phyloP scores from a whole-genome alignment of 2,888 invertebrate genomes.

The Agelastica alni region DNA sequence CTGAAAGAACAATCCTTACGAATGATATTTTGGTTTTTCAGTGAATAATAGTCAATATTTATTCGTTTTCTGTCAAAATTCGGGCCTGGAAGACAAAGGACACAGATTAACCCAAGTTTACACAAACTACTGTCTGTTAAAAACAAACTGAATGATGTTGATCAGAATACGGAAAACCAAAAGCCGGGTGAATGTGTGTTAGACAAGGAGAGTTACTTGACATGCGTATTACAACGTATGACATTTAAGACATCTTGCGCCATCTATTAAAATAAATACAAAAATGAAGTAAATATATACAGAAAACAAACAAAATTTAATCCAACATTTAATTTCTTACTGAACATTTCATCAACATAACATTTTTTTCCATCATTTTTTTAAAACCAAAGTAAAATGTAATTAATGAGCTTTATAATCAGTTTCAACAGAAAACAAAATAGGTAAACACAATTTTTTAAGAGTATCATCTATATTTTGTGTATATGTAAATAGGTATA shows the following conservation, averaged over 20 bases:
- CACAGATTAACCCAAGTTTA: conserved; percentile 41
- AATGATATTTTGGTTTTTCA: conserved; percentile 19
- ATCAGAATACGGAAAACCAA: conserved; percentile 20
- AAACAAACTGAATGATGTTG: conserved; percentile 47
- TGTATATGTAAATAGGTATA: too few relatives aligned
- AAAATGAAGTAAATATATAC: too few relatives aligned
- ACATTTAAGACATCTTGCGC: neutral
- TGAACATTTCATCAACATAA: too few relatives aligned
- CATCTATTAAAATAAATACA: too few relatives aligned
- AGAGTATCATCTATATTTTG: too few relatives aligned
- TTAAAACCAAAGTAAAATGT: too few relatives aligned
- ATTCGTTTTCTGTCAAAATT: conserved; percentile 37
- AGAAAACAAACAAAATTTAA: too few relatives aligned
- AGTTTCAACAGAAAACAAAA: too few relatives aligned
- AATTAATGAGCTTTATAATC: too few relatives aligned
- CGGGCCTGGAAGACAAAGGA: conserved; percentile 46
- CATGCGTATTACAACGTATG: conserved; percentile 24
- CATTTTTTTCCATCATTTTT: too few relatives aligned
- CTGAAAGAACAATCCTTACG: conserved; percentile 31
- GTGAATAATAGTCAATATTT: conserved; percentile 19
- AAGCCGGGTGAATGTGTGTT: conserved; percentile 21
- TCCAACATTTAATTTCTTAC: too few relatives aligned
- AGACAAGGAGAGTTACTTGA: conserved; percentile 23
- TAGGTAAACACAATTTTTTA: too few relatives aligned
- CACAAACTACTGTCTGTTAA: conserved; percentile 46